Evolutionary conservation across 2,797 vertebrate species (phyloP), one percentile per base, ranked within the genome.

Genomic region (Cuniculus paca): DNA sequence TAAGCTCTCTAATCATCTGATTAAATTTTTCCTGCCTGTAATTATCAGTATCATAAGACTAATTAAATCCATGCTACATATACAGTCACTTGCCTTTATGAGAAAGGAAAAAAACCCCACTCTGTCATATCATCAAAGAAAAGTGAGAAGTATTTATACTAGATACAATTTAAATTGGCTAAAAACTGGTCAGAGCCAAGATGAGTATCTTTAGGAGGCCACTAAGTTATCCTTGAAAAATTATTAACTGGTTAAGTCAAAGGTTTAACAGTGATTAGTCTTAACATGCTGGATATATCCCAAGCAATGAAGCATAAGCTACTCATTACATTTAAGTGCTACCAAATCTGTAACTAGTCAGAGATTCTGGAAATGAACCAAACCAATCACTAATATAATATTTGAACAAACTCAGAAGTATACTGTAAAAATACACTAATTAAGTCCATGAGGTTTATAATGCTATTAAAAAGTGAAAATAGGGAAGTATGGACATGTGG

Each of bases 371-470:
- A 98, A 88, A 77, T 90, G 96, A 93, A 97, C 96, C 95, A 98
- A 98, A 97, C 80, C 95, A 94, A 97, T 97, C 92, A 98, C 93
- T 96, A 96, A 88, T 95, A 97, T 81, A 96, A 94, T 95, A 96
- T 91, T 97, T 58, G 97, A 98, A 98, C 95, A 98, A 98, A 98
- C 72, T 97, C 96, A 97, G 93, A 98, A 98, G 96, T 96, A 98
- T 97, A 96, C 92, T 93, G 97, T 98, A 98, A 98, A 98, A 98
- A 98, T 93, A 97, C 98, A 98, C 91, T 97, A 97, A n/a, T 94
- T 96, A 97, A 96, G 95, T 97, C 78, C 96, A 92, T 95, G 90
- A 97, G 88, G 68, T 93, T 93, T 96, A 93, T 94, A 98, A 98
- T 97, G 95, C 95, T 97, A 97, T 97, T 98, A 96, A 98, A 78